Conservation (phyloP, 1,140 invertebrate species). For the Bombus affinis region DNA sequence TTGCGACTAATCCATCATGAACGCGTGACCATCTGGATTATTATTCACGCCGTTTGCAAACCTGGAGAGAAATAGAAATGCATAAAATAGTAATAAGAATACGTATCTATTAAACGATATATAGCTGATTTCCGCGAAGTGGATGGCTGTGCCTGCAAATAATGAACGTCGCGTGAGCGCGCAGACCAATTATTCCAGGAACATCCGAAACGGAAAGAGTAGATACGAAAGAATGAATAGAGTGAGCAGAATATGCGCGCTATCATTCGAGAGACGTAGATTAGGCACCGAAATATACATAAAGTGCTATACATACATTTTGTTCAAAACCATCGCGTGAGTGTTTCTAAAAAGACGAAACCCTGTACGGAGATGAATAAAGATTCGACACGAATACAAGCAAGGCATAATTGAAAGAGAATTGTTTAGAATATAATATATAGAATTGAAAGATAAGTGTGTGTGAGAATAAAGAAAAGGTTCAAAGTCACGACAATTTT, state of each 20-base stretch:
- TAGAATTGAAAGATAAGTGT: too few species aligned
- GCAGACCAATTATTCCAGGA: constrained; percentile 53
- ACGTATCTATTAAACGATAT: background rate
- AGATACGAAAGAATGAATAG: constrained; percentile 31
- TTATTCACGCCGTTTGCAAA: background rate
- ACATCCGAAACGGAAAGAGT: constrained; percentile 43
- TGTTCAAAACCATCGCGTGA: background rate
- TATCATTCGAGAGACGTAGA: background rate
- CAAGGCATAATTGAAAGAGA: background rate
- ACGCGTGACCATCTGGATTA: background rate
- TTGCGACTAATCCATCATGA: background rate
- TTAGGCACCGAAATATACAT: background rate
- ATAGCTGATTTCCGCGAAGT: constrained; percentile 22
- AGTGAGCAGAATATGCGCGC: background rate
- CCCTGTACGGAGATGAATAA: background rate
- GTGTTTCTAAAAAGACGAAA: background rate
- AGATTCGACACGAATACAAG: background rate
- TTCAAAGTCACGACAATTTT: too few species aligned
- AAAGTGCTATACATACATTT: background rate
- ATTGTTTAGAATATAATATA: background rate
- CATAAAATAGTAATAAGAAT: too few species aligned
- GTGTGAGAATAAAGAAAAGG: background rate
- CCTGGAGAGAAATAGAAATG: background rate
- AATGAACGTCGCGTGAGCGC: constrained; percentile 59
- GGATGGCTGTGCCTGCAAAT: constrained; percentile 4